phyloP scores from a whole-genome alignment of 1,140 invertebrate species.

The Atta colombica region DNA sequence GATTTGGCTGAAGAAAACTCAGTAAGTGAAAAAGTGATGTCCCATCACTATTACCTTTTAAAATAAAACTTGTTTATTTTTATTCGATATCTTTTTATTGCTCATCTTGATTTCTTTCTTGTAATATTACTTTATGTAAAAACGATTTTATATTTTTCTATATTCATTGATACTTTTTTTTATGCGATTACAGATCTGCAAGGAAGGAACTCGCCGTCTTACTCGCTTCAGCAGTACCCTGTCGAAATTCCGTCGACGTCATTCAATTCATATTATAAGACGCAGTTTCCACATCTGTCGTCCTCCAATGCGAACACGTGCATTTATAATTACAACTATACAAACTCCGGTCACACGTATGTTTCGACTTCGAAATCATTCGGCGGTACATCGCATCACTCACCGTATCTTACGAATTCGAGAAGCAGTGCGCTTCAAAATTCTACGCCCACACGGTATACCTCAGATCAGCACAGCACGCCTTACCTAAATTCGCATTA shows the following conservation, averaged over 20 bases:
- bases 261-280: constrained; percentile 83
- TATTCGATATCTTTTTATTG: too few species aligned
- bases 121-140: too few species aligned
- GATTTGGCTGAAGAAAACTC: too few species aligned
- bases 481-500: constrained; percentile 81
- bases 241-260: constrained; percentile 80
- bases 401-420: constrained; percentile 73
- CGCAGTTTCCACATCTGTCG: constrained; percentile 82
- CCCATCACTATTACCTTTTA: too few species aligned
- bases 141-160: too few species aligned
- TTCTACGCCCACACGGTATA: constrained; percentile 77
- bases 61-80: too few species aligned
- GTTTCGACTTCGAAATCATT: constrained; percentile 71
- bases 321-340: constrained; percentile 84
- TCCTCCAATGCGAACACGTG: constrained; percentile 80
- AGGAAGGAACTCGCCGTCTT: constrained; percentile 83
- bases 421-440: constrained; percentile 75
- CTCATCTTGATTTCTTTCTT: too few species aligned
- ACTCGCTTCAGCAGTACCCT: constrained; percentile 79
- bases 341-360: constrained; percentile 78
- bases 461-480: constrained; percentile 77
- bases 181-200: constrained; percentile 80
- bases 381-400: constrained; percentile 74
- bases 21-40: too few species aligned
- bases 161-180: constrained; percentile 3